A percentile compares a stretch with the other conserved stretches of the same genome.
Conservation (phyloP, 2,113 vertebrate species). For the Planiliza haematocheilus region DNA sequence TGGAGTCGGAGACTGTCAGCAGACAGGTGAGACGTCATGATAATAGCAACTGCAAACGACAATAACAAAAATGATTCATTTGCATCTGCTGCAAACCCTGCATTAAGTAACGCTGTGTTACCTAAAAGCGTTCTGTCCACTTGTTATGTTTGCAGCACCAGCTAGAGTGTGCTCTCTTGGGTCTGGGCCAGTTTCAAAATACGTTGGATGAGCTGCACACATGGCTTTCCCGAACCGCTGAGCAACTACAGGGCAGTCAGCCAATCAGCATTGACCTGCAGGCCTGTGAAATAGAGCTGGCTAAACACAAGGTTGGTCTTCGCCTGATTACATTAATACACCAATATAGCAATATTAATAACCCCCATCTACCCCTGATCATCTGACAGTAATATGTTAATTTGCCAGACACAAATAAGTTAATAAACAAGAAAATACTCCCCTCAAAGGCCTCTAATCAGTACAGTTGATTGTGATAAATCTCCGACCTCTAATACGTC, state of each 20-base stretch:
- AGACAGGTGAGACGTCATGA: constrained; percentile 88
- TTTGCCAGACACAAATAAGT: too few relatives aligned
- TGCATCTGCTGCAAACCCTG: background rate
- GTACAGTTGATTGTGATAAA: background rate
- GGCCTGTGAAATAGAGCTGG: constrained; percentile 91
- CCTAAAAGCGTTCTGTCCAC: background rate
- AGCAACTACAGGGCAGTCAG: constrained; percentile 82
- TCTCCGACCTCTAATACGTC: background rate
- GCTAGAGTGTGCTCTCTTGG: constrained; percentile 88
- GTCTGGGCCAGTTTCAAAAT: constrained; percentile 91
- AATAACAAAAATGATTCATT: background rate
- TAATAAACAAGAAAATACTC: too few relatives aligned
- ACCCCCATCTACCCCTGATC: too few relatives aligned
- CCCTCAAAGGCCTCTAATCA: background rate
- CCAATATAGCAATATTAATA: too few relatives aligned
- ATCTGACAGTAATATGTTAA: too few relatives aligned
- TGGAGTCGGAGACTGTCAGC: constrained; percentile 87
- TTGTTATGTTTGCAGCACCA: constrained; percentile 78
- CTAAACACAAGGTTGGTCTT: constrained; percentile 89
- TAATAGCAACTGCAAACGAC: background rate
- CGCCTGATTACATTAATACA: background rate
- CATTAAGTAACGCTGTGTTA: background rate
- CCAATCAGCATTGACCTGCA: constrained; percentile 87
- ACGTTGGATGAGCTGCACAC: constrained; percentile 88
- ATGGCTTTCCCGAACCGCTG: constrained; percentile 85